Base-by-base conservation (phyloP, 2,888 invertebrate genomes). In the Carabus problematicus region DNA sequence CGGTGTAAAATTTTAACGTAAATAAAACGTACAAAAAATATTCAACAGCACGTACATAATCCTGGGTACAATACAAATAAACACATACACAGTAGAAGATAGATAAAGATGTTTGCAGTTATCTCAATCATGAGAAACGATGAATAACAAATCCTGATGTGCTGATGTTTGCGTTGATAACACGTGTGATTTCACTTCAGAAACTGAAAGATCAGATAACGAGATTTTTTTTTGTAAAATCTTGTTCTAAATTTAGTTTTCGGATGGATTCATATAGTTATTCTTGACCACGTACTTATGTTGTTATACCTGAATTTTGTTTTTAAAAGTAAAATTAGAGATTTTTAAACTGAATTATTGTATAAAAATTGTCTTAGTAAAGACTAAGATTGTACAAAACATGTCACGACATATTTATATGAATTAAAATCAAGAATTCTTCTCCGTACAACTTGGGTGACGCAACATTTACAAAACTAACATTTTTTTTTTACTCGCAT, bases 31-130 rank as follows among this genome's bases (percentile, higher is more conserved):
- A 43, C 61, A 66, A 69, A 71, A 61, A 71, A 68, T 72, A 72
- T 72, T 71, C 71, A 70, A 47, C 54, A 42, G 60, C 72, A 72
- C 70, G 72, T 70, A 45, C 58, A 43, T 71, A 71, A 72, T 70
- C 70, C 71, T 71, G 63, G 68, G 70, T 64, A 58, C 67, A 29
- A 29, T 52, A 64, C 52, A 47, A 14, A 70, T 67, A 40, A 52
- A 64, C 58, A 60, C 68, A 72, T 72, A 63, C 60, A 9, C 60
- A 41, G 19, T n/a, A n/a, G 29, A 18, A 18, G 55, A 16, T 54
- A 63, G 42, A 41, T 2, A 29, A 29, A 29, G 29, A 29, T 29
- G 29, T 29, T 29, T 29, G 29, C 6, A 29, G 29, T 29, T 29
- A 29, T 29, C 29, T 29, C 29, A 29, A 29, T 29, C 29, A 29